A percentile compares a stretch with the other conserved stretches of the same genome.
Evolutionary conservation across 1,140 invertebrate species (phyloP).

Genomic region (Cheumatopsyche charites): DNA sequence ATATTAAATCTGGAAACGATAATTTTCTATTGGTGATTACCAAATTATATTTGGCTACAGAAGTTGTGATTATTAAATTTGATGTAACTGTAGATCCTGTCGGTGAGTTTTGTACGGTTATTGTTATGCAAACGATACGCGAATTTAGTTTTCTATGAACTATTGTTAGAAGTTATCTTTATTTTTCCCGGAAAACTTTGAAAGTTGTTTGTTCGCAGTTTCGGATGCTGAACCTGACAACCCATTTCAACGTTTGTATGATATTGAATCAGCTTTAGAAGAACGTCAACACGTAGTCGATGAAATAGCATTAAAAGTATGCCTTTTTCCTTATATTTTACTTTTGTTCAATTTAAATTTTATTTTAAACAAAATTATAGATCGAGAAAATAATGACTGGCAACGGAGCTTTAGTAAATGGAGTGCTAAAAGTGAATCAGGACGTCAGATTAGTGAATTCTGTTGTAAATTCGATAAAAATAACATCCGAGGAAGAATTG

Average conservation of each 20-base stretch:
- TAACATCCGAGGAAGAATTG: slow-evolving; percentile 25
- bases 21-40: slow-evolving; percentile 28
- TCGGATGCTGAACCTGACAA: slow-evolving; percentile 26
- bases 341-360: neutral
- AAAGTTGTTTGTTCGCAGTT: slow-evolving; percentile 33
- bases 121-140: too few relatives aligned
- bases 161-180: neutral
- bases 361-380: slow-evolving; percentile 4
- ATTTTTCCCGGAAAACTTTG: slow-evolving; percentile 9
- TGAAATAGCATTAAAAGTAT: slow-evolving; percentile 33
- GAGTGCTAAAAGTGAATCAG: slow-evolving; percentile 34
- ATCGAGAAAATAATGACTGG: slow-evolving; percentile 25
- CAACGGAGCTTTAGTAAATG: slow-evolving; percentile 34
- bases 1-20: slow-evolving; percentile 30
- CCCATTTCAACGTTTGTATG: slow-evolving; percentile 35
- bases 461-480: slow-evolving; percentile 15
- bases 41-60: neutral
- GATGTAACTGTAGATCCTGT: neutral
- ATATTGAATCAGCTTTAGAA: slow-evolving; percentile 38
- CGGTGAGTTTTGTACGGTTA: neutral
- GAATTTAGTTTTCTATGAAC: too few relatives aligned
- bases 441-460: slow-evolving; percentile 38
- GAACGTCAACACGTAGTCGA: slow-evolving; percentile 33
- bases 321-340: neutral
- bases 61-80: neutral